These are phyloP conservation scores for Hemitrygon akajei DNA, from an alignment of 2,797 vertebrate genomes.

Conservation along the genomic window DNA sequence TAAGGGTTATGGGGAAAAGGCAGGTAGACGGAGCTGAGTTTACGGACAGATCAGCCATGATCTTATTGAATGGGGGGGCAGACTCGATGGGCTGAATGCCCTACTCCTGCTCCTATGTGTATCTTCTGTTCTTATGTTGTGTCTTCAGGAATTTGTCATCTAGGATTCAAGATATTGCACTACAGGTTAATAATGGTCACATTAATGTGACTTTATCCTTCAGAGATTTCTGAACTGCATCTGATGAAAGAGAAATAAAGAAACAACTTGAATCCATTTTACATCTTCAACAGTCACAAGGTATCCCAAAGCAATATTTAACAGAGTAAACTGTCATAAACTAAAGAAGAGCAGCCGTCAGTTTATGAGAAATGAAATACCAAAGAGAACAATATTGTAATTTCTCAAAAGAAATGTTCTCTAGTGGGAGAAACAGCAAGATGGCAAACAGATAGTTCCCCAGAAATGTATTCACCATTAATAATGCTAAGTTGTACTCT, in stretches of 20 bases:
- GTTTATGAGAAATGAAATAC: neutral
- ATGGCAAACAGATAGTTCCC: neutral
- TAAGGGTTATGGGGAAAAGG: too few species aligned
- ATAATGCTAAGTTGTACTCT: too few species aligned
- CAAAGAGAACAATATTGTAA: neutral
- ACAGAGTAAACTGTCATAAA: neutral
- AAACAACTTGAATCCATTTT: neutral
- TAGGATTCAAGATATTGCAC: neutral
- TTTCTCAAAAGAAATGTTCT: too few species aligned
- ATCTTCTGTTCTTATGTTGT: too few species aligned
- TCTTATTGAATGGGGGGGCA: too few species aligned
- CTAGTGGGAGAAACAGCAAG: neutral
- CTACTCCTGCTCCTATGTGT: too few species aligned
- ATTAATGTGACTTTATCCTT: neutral
- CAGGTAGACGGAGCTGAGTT: too few species aligned
- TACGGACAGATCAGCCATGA: too few species aligned
- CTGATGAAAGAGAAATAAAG: neutral
- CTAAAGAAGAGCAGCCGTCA: neutral
- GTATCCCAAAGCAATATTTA: neutral
- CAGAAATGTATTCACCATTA: too few species aligned
- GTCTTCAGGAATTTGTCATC: too few species aligned
- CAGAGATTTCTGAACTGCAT: neutral
- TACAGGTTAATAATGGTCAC: neutral
- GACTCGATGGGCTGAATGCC: too few species aligned
- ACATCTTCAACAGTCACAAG: neutral